Evolutionary conservation across 1,140 invertebrate genomes (phyloP).

Genomic region (Bombyx mandarina): DNA sequence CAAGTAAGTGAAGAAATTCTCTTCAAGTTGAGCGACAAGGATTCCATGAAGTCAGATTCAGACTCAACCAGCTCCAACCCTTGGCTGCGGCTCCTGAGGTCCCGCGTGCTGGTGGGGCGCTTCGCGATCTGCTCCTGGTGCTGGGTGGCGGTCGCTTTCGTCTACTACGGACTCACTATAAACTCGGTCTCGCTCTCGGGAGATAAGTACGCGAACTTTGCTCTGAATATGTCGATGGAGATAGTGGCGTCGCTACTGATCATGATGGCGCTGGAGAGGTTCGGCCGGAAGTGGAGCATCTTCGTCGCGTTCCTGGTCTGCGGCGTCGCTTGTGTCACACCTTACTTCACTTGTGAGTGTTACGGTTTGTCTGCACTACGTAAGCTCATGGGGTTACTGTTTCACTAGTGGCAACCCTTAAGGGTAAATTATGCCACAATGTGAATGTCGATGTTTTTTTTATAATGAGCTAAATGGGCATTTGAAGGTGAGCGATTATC

Average conservation of each 20-base stretch:
- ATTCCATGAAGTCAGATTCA: too few species aligned
- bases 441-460: too few species aligned
- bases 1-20: too few species aligned
- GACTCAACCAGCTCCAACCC: conserved; percentile 19
- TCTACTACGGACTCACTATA: conserved; percentile 87
- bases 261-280: conserved; percentile 75
- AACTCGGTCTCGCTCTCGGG: conserved; percentile 83
- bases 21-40: too few species aligned
- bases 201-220: conserved; percentile 79
- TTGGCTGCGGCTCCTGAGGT: conserved; percentile 70
- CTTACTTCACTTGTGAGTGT: conserved; percentile 49
- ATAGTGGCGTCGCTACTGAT: conserved; percentile 79
- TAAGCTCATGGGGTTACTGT: too few species aligned
- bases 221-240: conserved; percentile 79
- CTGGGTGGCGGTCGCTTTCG: conserved; percentile 79
- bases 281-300: conserved; percentile 75
- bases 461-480: too few species aligned
- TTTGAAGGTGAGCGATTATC: too few species aligned
- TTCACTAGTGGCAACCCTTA: too few species aligned
- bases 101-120: conserved; percentile 73
- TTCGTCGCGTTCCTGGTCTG: conserved; percentile 74
- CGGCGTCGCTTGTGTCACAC: conserved; percentile 62
- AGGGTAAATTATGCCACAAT: too few species aligned
- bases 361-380: too few species aligned
- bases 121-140: conserved; percentile 77